Evolutionary conservation across 2,797 vertebrate species (phyloP).

Genomic region (Adrianichthys oophorus): DNA sequence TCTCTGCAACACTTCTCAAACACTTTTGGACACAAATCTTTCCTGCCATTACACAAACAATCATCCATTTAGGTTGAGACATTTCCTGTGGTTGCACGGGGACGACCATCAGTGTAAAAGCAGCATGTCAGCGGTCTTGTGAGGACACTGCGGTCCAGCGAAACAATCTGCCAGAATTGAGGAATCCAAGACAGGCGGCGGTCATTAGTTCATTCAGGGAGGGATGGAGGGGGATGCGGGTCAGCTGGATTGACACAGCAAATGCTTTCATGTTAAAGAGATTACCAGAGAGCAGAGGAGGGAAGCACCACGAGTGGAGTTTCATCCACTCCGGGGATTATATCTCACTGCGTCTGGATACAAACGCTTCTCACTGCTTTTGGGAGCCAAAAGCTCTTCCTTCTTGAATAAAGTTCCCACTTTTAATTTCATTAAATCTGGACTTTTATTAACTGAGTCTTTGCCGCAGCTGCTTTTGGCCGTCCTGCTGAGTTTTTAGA

Average conservation of each 20-base stretch:
- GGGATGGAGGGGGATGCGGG: not conserved
- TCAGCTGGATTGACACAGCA: slow-evolving; percentile 26
- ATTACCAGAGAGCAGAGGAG: slow-evolving; percentile 36
- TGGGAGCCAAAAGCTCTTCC: not conserved
- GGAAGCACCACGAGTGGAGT: slow-evolving; percentile 1
- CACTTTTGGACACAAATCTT: not conserved
- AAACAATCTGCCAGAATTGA: slow-evolving; percentile 42
- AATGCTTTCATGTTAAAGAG: slow-evolving; percentile 44
- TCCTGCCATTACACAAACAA: not conserved
- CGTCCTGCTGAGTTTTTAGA: not conserved
- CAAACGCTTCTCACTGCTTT: not conserved
- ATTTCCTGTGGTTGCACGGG: not conserved
- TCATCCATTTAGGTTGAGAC: not conserved
- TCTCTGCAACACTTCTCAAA: not conserved
- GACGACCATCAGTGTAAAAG: slow-evolving; percentile 9
- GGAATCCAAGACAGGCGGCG: slow-evolving; percentile 41
- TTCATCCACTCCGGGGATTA: slow-evolving; percentile 21
- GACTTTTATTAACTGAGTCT: not conserved
- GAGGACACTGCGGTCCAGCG: slow-evolving; percentile 42
- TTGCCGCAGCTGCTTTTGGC: too few species aligned
- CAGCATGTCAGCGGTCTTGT: slow-evolving; percentile 39
- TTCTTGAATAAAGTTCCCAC: not conserved
- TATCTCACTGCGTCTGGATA: slow-evolving; percentile 17
- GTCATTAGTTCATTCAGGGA: slow-evolving; percentile 22
- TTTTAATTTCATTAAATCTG: not conserved